Base-by-base conservation (phyloP, 2,113 vertebrate species). In the Poecilia latipinna region DNA sequence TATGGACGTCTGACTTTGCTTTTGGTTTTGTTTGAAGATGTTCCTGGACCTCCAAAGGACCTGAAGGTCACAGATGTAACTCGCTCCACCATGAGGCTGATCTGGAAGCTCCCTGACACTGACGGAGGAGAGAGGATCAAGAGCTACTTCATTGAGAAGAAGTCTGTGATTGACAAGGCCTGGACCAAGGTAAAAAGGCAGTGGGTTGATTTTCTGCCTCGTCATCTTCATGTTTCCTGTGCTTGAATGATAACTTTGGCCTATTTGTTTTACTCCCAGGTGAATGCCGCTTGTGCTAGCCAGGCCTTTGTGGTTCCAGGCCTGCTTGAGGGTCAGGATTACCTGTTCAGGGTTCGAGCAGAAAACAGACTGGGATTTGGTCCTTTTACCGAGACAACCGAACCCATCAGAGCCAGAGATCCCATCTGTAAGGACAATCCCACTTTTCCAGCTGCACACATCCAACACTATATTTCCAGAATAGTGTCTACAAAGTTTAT, bases 51-150 rank as follows among this genome's bases (percentile, higher is more conserved):
- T 84, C 96, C 96, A 17, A 99, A 98, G 90, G 96, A 98, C 31
- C 91, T 99, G 63, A 99, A 92, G 94, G 96, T 99, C 66, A 98
- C 96, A 65, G 98, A 99, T 74, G 89, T 98, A 78, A 97, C 96
- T 75, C 96, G 96, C 61, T 87, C 96, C 0, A 98, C 96, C 70
- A 97, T 97, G 90, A 96, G 95, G 89, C 94, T 99, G 84, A 96
- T 96, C 68, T 99, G 98, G 98, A 99, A 99, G 85, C 96, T 98
- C 62, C 98, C 98, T 28, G 95, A 97, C 26, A 98, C 95, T 24
- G 98, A 99, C 70, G 98, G 98, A 92, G 98, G 98, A 90, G 98
- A 99, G 65, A 96, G 97, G 89, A 99, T 99, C 90, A 98, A 96
- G 91, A 97, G 96, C 86, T 99, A 99, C 82, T 97, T 97, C 42